Base-by-base conservation (phyloP, 2,888 invertebrate genomes). In the Heliconius ethilla region DNA sequence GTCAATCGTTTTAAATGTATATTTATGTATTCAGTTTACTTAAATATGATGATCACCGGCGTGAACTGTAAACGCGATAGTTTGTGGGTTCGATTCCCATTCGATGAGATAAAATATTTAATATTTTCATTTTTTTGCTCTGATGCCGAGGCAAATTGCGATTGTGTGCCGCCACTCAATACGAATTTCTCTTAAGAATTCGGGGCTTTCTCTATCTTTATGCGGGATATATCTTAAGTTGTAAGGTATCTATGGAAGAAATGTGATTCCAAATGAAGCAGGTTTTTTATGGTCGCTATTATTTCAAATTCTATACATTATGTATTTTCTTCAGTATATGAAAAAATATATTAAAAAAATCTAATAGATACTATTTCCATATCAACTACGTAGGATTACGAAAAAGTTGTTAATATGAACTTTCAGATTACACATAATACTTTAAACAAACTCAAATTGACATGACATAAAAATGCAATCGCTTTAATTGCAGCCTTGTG, bases 1-100 rank as follows among this genome's bases (percentile, higher is more conserved):
- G 77, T 74, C 62, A 74, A n/a, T 37, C 25, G 51, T 73, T 66
- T 40, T 40, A 29, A 5, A 18, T 51, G 6, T 55, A 22, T 10
- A 29, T 51, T 29, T 22, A 70, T 70, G 11, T 11, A 70, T 51
- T 70, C 15, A 22, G 2, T 55, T 70, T 2, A 1, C 27, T 9
- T 2, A 18, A 59, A 55, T 55, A 55, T 55, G 18, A 51, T 1
- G 18, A 51, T 18, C 55, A 59, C n/a, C 10, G n/a, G 59, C 9
- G n/a, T n/a, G 11, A 4, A 59, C n/a, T n/a, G 11, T 59, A n/a
- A 59, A 10, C n/a, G 59, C 59, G n/a, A 59, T n/a, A 3, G 11
- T 3, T 10, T n/a, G 10, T 59, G 10, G 59, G 59, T 59, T 59
- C n/a, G 59, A 59, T n/a, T n/a, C 59, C 18, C 9, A 55, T 0